Conservation (phyloP, 1,140 invertebrate genomes). For the Helicoverpa armigera region DNA sequence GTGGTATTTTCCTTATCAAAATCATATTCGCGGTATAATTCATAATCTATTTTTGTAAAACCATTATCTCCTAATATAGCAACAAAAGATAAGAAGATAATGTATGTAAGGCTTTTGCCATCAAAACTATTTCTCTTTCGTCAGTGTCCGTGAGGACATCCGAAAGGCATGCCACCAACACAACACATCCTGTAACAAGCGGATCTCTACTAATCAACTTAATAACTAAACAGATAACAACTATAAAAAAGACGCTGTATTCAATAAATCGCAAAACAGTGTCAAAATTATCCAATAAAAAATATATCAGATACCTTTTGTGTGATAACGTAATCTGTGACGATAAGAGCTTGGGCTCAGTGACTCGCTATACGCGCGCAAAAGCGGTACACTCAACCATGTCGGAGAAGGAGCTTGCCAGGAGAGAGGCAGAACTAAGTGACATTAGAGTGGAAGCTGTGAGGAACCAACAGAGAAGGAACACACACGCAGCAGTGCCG, state of each 20-base stretch:
- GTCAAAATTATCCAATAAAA: constrained; percentile 30
- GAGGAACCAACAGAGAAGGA: constrained; percentile 39
- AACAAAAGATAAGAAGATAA: too few relatives aligned
- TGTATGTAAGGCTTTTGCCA: too few relatives aligned
- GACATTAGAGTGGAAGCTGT: constrained; percentile 11
- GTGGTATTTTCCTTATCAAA: too few relatives aligned
- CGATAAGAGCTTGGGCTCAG: constrained; percentile 23
- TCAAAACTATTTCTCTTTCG: too few relatives aligned
- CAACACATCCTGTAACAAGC: not conserved
- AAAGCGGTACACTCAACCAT: constrained; percentile 2
- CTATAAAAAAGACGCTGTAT: not conserved
- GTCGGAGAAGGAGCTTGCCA: constrained; percentile 2
- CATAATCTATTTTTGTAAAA: too few relatives aligned
- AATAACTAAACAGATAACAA: constrained; percentile 9
- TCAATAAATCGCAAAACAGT: constrained; percentile 23
- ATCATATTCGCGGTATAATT: too few relatives aligned
- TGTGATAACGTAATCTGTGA: constrained; percentile 18
- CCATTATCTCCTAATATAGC: too few relatives aligned
- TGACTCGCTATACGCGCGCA: not conserved
- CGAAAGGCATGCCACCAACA: too few relatives aligned
- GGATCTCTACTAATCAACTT: not conserved
- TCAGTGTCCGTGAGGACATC: too few relatives aligned
- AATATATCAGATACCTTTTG: constrained; percentile 7
- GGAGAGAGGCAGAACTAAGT: not conserved
- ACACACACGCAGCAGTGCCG: not conserved